Percentiles rank a stretch among this genome's conserved stretches.
Conservation (phyloP, 2,888 invertebrate genomes). For the Lydus trimaculatus region DNA sequence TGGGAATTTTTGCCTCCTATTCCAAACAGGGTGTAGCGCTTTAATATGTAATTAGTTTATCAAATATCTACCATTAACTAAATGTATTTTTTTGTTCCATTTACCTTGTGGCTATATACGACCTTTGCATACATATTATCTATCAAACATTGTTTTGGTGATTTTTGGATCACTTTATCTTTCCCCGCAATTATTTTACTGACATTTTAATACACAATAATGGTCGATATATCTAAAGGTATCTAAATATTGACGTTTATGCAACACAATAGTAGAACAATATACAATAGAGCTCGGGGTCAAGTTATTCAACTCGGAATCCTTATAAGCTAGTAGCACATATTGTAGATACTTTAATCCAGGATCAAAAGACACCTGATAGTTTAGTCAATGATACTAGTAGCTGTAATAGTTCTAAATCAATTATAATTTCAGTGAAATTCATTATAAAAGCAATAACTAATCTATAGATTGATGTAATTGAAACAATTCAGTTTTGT, state of each 20-base stretch:
- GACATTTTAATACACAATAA: slow-evolving; percentile 23
- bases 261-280: slow-evolving; percentile 23
- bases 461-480: slow-evolving; percentile 5
- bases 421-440: slow-evolving; percentile 31
- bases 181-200: not conserved
- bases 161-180: too few relatives aligned
- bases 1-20: not conserved
- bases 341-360: slow-evolving; percentile 34
- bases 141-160: not conserved
- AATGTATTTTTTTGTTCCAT: not conserved
- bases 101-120: not conserved
- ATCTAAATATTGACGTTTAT: slow-evolving; percentile 25
- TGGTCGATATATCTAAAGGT: slow-evolving; percentile 24
- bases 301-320: slow-evolving; percentile 35
- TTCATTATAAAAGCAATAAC: slow-evolving; percentile 23
- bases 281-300: slow-evolving; percentile 21
- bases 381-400: slow-evolving; percentile 12
- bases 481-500: not conserved
- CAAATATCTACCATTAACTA: not conserved
- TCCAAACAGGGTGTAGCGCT: slow-evolving; percentile 4
- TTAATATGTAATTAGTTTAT: slow-evolving; percentile 10
- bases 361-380: slow-evolving; percentile 35
- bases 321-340: slow-evolving; percentile 32
- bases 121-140: too few relatives aligned
- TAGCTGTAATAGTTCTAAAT: slow-evolving; percentile 15